Evolutionary conservation across 1,140 invertebrate genomes (phyloP).

Genomic region (Brachionus angularis): DNA sequence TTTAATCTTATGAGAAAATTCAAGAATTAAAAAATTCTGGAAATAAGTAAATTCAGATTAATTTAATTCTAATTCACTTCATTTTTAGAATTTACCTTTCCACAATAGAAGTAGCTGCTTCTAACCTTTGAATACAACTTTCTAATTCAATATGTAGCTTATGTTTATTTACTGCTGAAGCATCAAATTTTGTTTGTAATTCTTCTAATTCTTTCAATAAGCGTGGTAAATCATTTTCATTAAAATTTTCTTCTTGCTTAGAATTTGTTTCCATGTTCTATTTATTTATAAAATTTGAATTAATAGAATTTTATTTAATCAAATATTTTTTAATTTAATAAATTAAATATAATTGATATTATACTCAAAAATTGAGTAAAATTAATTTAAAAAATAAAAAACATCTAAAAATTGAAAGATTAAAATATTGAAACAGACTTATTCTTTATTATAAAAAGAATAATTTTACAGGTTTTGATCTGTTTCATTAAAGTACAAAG

Average conservation of each 20-base stretch:
- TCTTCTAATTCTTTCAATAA: slow-evolving; percentile 52
- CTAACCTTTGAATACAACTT: slow-evolving; percentile 57
- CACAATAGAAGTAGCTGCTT: slow-evolving; percentile 54
- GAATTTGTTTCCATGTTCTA: slow-evolving; percentile 43
- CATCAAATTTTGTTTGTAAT: slow-evolving; percentile 54
- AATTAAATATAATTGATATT: background rate
- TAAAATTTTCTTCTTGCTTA: slow-evolving; percentile 46
- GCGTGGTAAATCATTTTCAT: slow-evolving; percentile 50
- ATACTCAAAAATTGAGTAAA: background rate
- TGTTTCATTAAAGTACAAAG: too few relatives aligned
- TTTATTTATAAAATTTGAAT: background rate
- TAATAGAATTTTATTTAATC: background rate
- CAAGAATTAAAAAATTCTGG: too few relatives aligned
- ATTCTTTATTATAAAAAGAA: too few relatives aligned
- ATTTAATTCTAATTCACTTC: background rate
- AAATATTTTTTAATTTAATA: background rate
- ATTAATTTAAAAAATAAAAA: background rate
- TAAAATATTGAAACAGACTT: too few relatives aligned
- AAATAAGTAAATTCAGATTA: too few relatives aligned
- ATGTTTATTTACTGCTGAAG: slow-evolving; percentile 55
- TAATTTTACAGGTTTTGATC: too few relatives aligned
- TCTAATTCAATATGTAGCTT: slow-evolving; percentile 53
- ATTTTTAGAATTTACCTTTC: slow-evolving; percentile 49
- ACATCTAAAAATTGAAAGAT: too few relatives aligned
- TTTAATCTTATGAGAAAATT: too few relatives aligned